Percentiles rank a stretch among this genome's conserved stretches.
Conservation (phyloP, 2,888 invertebrate species). For the Bugulina stolonifera region DNA sequence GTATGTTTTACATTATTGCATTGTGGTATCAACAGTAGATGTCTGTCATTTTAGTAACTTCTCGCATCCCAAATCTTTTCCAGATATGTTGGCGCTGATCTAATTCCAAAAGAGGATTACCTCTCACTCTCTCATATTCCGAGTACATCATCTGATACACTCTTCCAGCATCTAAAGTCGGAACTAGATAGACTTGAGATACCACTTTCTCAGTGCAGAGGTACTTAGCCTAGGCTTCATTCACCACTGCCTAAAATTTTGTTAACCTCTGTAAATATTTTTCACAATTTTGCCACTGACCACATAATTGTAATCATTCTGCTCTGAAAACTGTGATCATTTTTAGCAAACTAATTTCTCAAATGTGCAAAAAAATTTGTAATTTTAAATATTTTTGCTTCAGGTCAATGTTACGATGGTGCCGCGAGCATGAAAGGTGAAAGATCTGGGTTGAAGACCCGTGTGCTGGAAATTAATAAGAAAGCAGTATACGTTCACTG, state of each 20-base stretch:
- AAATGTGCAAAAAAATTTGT: too few species aligned
- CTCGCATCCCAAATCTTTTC: too few species aligned
- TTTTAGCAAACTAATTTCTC: too few species aligned
- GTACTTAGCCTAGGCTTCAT: neutral
- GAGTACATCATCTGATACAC: neutral
- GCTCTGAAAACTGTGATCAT: too few species aligned
- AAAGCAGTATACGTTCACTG: neutral
- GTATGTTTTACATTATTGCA: too few species aligned
- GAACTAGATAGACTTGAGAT: neutral
- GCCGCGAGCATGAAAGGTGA: neutral
- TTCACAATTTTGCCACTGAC: too few species aligned
- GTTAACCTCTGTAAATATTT: too few species aligned
- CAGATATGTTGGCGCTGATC: too few species aligned
- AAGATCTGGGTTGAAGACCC: neutral
- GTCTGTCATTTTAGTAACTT: too few species aligned
- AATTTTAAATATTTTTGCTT: neutral
- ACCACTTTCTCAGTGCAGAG: neutral
- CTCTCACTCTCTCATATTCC: neutral
- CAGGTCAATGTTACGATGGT: neutral
- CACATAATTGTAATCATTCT: too few species aligned
- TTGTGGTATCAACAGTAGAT: too few species aligned
- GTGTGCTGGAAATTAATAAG: neutral
- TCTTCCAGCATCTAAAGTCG: neutral
- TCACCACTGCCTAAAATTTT: neutral
- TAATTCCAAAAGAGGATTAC: too few species aligned